Percentiles rank a stretch among this genome's conserved stretches.
Evolutionary conservation across 37 sponge, comb jelly and placozoan species (phyloP).

Genomic region (Sycon ciliatum): DNA sequence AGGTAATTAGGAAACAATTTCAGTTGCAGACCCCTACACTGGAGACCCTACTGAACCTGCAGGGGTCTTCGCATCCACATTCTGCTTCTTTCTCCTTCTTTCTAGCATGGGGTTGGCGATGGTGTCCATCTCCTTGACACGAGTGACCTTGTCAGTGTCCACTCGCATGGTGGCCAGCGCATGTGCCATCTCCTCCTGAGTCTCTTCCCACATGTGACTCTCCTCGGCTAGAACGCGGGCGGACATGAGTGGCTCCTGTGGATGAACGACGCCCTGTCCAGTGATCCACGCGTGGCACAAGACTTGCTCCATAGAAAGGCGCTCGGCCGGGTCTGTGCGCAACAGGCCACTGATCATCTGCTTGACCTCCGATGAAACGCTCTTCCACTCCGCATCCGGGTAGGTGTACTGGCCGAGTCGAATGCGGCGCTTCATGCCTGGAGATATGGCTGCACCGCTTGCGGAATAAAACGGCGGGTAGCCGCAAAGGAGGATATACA

Average conservation of each 20-base stretch:
- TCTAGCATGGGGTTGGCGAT: constrained; percentile 60
- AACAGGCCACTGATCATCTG: constrained; percentile 63
- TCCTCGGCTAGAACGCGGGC: constrained; percentile 64
- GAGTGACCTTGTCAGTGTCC: constrained; percentile 43
- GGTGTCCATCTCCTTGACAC: constrained; percentile 39
- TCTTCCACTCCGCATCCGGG: constrained; percentile 83
- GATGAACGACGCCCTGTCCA: constrained; percentile 27
- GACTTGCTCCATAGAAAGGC: constrained; percentile 63
- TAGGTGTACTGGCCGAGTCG: constrained; percentile 78
- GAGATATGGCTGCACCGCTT: constrained; percentile 86
- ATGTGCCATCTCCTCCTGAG: constrained; percentile 79
- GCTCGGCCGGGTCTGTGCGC: constrained; percentile 56
- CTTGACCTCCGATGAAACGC: constrained; percentile 65
- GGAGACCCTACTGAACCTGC: too few relatives aligned
- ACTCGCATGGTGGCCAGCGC: constrained; percentile 68
- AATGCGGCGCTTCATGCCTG: constrained; percentile 96
- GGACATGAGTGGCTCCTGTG: constrained; percentile 41
- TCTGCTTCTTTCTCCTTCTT: constrained; percentile 44
- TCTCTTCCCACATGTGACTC: constrained; percentile 68
- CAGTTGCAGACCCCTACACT: too few relatives aligned
- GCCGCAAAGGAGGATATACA: constrained; percentile 87
- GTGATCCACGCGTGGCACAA: constrained; percentile 69
- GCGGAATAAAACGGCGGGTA: constrained; percentile 90
- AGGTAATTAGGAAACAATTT: too few relatives aligned
- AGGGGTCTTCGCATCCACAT: too few relatives aligned